Base-by-base conservation (phyloP, 2,113 vertebrate genomes). In the Bubo bubo region DNA sequence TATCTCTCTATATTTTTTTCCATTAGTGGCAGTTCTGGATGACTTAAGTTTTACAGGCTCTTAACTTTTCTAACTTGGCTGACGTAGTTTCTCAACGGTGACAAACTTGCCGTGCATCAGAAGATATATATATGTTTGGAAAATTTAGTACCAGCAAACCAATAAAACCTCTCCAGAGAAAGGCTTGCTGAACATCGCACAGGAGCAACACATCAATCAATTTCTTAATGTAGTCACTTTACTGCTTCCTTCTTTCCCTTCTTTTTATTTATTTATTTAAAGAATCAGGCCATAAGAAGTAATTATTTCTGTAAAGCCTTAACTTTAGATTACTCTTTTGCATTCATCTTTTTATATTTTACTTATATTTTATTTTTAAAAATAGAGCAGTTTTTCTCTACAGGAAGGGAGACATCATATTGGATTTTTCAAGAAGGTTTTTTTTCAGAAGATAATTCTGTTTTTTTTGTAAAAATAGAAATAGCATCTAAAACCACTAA, bases 31-130 rank as follows among this genome's bases (percentile, higher is more conserved):
- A 92, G 94, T 97, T 97, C 94, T 96, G 88, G 92, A 95, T 97
- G 97, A 95, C 96, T 96, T 95, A 73, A 93, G 72, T 95, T 97
- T 97, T 96, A 92, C 94, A 97, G 94, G 88, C 94, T 96, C 92
- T 97, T 97, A 96, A 94, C 94, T 95, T 97, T 94, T 94, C 94
- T 96, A 95, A 97, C 82, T 92, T 93, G 92, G 88, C 82, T 96
- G 96, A 94, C 37, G 79, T 88, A 92, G 94, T 81, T 95, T 94
- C 95, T 97, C 94, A 96, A 93, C 82, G 1, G 90, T 97, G 96
- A 97, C 95, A 97, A 94, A 90, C 85, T 91, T 95, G 92, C 88
- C 1, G 32, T 95, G 92, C 94, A 93, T 92, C 95, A 96, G 82
- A 97, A 96, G 79, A 95, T 94, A 95, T 94, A 93, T 93, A 83